Evolutionary conservation across 2,888 invertebrate genomes (phyloP).

Genomic region (Heteromurus nitidus): DNA sequence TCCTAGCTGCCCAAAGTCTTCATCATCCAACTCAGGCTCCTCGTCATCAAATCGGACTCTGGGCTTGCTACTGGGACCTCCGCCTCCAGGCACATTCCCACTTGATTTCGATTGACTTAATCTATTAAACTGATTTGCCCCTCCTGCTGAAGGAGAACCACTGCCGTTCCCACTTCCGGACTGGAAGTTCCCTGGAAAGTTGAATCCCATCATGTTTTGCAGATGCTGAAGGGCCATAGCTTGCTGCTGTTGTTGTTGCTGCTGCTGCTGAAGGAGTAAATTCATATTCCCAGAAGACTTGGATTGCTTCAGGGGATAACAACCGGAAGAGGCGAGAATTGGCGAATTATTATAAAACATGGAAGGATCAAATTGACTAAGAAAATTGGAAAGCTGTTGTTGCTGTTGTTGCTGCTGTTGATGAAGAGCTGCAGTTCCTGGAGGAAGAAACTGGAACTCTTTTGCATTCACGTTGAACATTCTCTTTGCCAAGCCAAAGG

Average conservation of each 20-base stretch:
- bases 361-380: constrained; percentile 63
- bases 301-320: constrained; percentile 72
- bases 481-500: constrained; percentile 36
- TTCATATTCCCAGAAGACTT: constrained; percentile 73
- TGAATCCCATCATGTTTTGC: constrained; percentile 35
- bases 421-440: constrained; percentile 2
- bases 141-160: neutral
- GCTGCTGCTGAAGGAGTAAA: constrained; percentile 66
- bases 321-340: constrained; percentile 57
- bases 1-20: constrained; percentile 80
- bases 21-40: constrained; percentile 46
- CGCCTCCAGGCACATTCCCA: constrained; percentile 79
- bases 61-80: constrained; percentile 32
- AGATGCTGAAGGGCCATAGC: constrained; percentile 58
- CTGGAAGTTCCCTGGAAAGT: constrained; percentile 26
- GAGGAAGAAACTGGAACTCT: constrained; percentile 80
- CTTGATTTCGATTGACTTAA: constrained; percentile 84
- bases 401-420: constrained; percentile 60
- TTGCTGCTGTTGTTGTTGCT: constrained; percentile 56
- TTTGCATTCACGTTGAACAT: constrained; percentile 88
- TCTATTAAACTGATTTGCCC: constrained; percentile 65
- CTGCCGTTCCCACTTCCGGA: neutral
- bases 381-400: constrained; percentile 59
- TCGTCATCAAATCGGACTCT: constrained; percentile 69
- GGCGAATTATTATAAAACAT: constrained; percentile 57